These are phyloP conservation scores for Amphilophus citrinellus DNA, from an alignment of 2,113 vertebrate species.

Conservation along the genomic window DNA sequence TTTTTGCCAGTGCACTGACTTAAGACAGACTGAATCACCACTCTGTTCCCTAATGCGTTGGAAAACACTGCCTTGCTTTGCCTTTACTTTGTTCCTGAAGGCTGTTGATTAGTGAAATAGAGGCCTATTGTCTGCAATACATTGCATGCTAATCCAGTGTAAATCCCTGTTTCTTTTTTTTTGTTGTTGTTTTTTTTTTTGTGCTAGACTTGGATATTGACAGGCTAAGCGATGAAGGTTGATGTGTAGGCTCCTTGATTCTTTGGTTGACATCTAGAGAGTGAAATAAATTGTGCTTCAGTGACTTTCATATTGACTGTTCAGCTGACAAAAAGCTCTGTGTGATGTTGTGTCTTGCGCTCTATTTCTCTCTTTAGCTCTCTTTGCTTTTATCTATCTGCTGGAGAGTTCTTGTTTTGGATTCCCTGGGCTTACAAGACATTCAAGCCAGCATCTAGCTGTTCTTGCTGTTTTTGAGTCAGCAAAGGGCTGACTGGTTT, in stretches of 20 bases:
- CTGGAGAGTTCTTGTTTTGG: constrained; percentile 39
- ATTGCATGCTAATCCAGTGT: constrained; percentile 62
- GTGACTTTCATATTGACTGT: constrained; percentile 62
- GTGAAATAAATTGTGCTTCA: constrained; percentile 57
- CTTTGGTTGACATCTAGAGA: constrained; percentile 60
- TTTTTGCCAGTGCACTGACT: constrained; percentile 49
- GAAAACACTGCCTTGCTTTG: constrained; percentile 42
- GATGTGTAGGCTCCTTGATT: constrained; percentile 54
- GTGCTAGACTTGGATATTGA: constrained; percentile 49
- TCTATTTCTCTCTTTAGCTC: neutral
- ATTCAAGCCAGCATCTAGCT: constrained; percentile 43
- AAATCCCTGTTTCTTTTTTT: constrained; percentile 23
- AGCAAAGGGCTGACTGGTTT: constrained; percentile 18
- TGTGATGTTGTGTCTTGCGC: constrained; percentile 41
- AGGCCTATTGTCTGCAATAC: constrained; percentile 63
- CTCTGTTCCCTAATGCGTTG: constrained; percentile 60
- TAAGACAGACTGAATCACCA: constrained; percentile 57
- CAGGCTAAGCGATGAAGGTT: constrained; percentile 45
- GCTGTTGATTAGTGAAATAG: constrained; percentile 61
- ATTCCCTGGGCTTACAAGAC: constrained; percentile 31
- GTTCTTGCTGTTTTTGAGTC: constrained; percentile 46
- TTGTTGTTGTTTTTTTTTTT: neutral
- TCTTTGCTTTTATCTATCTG: constrained; percentile 35
- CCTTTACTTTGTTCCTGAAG: constrained; percentile 52
- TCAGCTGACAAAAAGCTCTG: constrained; percentile 58